Conservation (phyloP, 2,113 vertebrate species). For the Rhabdomys dilectus region DNA sequence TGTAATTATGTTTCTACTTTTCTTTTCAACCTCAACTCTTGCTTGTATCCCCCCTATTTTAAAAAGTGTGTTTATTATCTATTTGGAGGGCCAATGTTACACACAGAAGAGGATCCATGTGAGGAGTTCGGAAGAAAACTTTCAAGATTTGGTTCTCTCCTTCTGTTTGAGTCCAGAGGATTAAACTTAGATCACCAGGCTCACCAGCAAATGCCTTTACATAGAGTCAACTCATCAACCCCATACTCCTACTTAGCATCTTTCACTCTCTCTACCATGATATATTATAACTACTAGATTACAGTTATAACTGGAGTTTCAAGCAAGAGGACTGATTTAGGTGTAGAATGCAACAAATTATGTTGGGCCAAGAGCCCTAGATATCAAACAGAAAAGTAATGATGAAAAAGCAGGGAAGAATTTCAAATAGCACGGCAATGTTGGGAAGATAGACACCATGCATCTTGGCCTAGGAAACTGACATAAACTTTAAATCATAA, state of each 20-base stretch:
- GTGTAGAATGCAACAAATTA: neutral
- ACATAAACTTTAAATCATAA: neutral
- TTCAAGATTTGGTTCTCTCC: neutral
- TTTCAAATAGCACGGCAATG: neutral
- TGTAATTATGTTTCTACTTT: neutral
- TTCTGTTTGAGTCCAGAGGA: neutral
- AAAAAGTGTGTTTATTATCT: neutral
- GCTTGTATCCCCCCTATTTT: neutral
- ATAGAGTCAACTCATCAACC: neutral
- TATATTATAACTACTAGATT: slow-evolving; percentile 38
- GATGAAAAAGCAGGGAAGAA: neutral
- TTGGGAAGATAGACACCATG: neutral
- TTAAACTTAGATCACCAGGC: neutral
- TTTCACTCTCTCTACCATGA: neutral
- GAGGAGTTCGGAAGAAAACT: neutral
- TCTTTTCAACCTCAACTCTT: slow-evolving; percentile 17
- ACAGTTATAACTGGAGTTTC: neutral
- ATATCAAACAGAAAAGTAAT: neutral
- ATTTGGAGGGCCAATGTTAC: neutral
- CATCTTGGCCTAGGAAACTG: neutral
- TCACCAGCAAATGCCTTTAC: neutral
- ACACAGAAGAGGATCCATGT: neutral
- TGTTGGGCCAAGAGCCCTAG: neutral
- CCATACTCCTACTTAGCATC: neutral
- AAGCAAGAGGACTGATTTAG: no score